These are phyloP conservation scores for Cynoglossus semilaevis DNA, from an alignment of 2,113 vertebrate genomes.

Conservation along the genomic window DNA sequence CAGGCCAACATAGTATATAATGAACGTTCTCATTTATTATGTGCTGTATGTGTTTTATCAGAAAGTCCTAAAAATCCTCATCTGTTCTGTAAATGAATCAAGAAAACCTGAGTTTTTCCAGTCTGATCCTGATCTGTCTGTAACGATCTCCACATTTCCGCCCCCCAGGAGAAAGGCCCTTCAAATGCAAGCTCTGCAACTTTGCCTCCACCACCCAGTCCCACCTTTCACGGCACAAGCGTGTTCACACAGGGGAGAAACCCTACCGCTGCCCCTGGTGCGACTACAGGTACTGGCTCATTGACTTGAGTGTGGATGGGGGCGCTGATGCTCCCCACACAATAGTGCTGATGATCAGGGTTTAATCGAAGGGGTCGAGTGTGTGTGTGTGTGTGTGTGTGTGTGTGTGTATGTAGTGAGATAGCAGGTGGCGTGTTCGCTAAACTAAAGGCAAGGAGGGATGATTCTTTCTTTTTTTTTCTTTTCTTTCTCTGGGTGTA, in stretches of 20 bases:
- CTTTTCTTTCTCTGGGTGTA: constrained; percentile 21
- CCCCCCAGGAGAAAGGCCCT: constrained; percentile 91
- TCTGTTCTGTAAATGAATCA: neutral
- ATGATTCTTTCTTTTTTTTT: constrained; percentile 24
- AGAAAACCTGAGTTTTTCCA: constrained; percentile 1
- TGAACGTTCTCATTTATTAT: too few relatives aligned
- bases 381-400: constrained; percentile 5
- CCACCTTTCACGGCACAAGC: constrained; percentile 95
- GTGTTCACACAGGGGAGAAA: constrained; percentile 98
- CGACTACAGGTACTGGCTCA: constrained; percentile 92
- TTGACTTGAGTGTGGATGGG: constrained; percentile 51
- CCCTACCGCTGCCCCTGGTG: constrained; percentile 99
- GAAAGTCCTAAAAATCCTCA: neutral
- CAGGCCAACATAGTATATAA: too few relatives aligned
- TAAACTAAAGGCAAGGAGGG: constrained; percentile 29
- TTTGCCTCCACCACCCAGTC: constrained; percentile 98
- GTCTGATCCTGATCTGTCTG: constrained; percentile 19
- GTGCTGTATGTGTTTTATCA: neutral
- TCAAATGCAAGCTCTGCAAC: constrained; percentile 95
- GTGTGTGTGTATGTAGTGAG: constrained; percentile 25
- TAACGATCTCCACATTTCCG: constrained; percentile 33
- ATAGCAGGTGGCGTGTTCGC: constrained; percentile 59
- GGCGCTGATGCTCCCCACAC: constrained; percentile 51
- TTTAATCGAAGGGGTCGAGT: constrained; percentile 52
- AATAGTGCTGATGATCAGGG: constrained; percentile 63